phyloP scores from a whole-genome alignment of 2,797 vertebrate species.

The Pelochelys cantorii region DNA sequence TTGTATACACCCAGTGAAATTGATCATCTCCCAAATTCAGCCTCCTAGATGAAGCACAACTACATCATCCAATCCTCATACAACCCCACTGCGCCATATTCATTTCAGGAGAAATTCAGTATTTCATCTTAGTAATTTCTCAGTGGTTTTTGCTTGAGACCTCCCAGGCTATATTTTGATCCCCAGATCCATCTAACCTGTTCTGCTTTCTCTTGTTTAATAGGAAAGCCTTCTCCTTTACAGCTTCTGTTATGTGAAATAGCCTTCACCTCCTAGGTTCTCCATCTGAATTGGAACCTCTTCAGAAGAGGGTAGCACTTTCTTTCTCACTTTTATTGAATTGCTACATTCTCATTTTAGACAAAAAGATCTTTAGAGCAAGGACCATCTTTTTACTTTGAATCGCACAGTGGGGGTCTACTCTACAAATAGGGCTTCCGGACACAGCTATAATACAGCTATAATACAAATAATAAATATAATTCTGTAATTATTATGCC shows the following conservation, averaged over 20 bases:
- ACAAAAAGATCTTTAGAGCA: background rate
- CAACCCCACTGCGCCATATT: background rate
- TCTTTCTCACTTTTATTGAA: background rate
- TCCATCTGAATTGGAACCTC: constrained; percentile 24
- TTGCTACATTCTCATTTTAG: constrained; percentile 6
- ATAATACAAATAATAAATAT: no score
- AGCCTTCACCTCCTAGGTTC: background rate
- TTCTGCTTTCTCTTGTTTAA: background rate
- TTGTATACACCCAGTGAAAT: no score
- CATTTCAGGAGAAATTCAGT: background rate
- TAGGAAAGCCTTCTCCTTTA: background rate
- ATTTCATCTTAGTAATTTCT: background rate
- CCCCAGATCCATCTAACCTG: background rate
- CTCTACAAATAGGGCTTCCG: no score
- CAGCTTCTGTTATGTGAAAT: background rate
- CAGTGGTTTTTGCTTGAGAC: background rate
- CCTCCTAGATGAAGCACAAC: background rate
- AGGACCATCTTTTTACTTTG: no score
- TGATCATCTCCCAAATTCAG: background rate
- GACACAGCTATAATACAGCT: no score
- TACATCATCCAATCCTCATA: background rate
- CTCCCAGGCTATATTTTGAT: background rate
- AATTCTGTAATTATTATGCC: constrained; percentile 25
- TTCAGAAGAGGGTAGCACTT: background rate
- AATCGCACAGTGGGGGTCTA: no score